phyloP scores from a whole-genome alignment of 2,888 invertebrate genomes.

The Boloria selene region DNA sequence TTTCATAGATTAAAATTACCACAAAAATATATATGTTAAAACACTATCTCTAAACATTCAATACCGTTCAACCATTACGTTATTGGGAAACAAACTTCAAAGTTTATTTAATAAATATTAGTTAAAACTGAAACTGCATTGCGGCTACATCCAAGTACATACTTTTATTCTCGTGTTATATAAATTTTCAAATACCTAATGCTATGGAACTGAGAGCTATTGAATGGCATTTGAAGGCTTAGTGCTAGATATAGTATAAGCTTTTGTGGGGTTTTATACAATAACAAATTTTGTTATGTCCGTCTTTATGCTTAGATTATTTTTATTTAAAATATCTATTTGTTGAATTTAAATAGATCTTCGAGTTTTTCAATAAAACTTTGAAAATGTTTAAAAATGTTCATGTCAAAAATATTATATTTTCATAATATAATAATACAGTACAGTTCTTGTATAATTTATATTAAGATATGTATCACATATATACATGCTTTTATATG shows the following conservation, averaged over 20 bases:
- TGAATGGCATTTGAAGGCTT: slow-evolving; percentile 13
- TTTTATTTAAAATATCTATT: too few species aligned
- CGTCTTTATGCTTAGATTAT: too few species aligned
- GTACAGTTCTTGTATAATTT: too few species aligned
- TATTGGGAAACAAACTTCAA: not conserved
- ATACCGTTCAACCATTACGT: slow-evolving; percentile 1
- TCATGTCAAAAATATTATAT: too few species aligned
- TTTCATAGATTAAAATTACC: too few species aligned
- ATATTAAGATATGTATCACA: too few species aligned
- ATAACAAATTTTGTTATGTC: not conserved
- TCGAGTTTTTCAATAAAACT: too few species aligned
- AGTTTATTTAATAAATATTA: slow-evolving; percentile 19
- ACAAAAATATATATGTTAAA: not conserved
- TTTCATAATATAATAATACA: too few species aligned
- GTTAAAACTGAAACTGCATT: slow-evolving; percentile 19
- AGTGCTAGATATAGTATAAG: not conserved
- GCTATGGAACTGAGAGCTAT: slow-evolving; percentile 12
- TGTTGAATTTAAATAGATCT: too few species aligned
- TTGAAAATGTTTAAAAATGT: too few species aligned
- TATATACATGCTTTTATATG: too few species aligned
- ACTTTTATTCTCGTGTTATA: slow-evolving; percentile 22
- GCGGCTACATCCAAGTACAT: slow-evolving; percentile 9
- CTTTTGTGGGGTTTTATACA: not conserved
- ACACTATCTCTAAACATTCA: not conserved
- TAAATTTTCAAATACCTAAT: slow-evolving; percentile 21